Evolutionary conservation across 1,140 invertebrate genomes (phyloP).

Genomic region (Magallana angulata): DNA sequence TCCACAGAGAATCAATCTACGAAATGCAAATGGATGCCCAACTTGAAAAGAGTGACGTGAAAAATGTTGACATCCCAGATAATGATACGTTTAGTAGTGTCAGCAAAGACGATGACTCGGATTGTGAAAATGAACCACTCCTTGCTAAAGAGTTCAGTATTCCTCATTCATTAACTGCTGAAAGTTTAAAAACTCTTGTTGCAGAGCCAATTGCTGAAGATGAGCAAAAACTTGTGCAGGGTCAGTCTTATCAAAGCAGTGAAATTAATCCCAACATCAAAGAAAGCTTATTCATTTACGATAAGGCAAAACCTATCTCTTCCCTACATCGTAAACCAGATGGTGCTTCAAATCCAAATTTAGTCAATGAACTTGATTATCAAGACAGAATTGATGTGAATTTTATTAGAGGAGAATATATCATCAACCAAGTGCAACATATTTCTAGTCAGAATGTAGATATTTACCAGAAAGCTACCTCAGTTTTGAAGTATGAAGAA

Average conservation of each 20-base stretch:
- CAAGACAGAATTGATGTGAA: slow-evolving; percentile 54
- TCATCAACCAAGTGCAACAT: slow-evolving; percentile 60
- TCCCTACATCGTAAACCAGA: slow-evolving; percentile 86
- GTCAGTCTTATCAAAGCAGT: slow-evolving; percentile 28
- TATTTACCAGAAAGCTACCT: slow-evolving; percentile 56
- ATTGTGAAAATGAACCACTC: slow-evolving; percentile 52
- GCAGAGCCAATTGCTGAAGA: slow-evolving; percentile 56
- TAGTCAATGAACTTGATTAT: slow-evolving; percentile 77
- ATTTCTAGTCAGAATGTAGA: slow-evolving; percentile 63
- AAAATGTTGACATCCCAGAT: slow-evolving; percentile 66
- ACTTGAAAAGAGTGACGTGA: slow-evolving; percentile 67
- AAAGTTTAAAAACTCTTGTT: slow-evolving; percentile 64
- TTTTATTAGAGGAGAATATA: slow-evolving; percentile 60
- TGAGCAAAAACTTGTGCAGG: slow-evolving; percentile 41
- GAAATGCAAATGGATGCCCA: slow-evolving; percentile 76
- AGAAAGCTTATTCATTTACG: slow-evolving; percentile 43
- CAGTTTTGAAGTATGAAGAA: slow-evolving; percentile 44
- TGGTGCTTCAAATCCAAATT: slow-evolving; percentile 93
- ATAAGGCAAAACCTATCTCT: slow-evolving; percentile 59
- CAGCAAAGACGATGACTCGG: slow-evolving; percentile 66
- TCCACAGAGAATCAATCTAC: slow-evolving; percentile 76
- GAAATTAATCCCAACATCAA: slow-evolving; percentile 46
- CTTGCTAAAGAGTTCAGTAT: slow-evolving; percentile 16
- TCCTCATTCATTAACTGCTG: slow-evolving; percentile 54
- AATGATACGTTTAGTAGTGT: slow-evolving; percentile 76